Conservation (phyloP, 2,797 vertebrate genomes). For the Melanotaenia boesemani region DNA sequence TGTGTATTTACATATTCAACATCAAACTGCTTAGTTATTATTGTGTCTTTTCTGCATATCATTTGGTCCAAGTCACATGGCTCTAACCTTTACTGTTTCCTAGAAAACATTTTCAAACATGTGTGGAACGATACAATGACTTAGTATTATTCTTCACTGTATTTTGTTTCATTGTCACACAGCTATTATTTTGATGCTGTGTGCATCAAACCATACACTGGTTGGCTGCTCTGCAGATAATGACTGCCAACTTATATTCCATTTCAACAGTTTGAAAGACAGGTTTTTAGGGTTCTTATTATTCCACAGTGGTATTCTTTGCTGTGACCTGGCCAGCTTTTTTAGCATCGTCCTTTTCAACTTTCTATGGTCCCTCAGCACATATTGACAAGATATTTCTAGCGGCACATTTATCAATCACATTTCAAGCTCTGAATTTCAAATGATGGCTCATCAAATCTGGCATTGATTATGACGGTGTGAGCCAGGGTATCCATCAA, state of each 20-base stretch:
- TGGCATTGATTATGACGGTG: constrained; percentile 58
- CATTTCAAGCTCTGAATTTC: constrained; percentile 52
- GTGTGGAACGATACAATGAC: constrained; percentile 30
- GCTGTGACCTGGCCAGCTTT: constrained; percentile 8
- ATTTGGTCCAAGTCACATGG: constrained; percentile 29
- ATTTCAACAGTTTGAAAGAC: constrained; percentile 38
- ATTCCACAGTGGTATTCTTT: constrained; percentile 34
- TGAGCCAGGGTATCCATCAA: constrained; percentile 49
- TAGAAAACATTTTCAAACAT: constrained; percentile 28
- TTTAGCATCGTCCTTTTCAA: constrained; percentile 33
- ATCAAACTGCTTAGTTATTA: constrained; percentile 23
- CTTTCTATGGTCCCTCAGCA: constrained; percentile 11
- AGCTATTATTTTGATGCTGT: constrained; percentile 48
- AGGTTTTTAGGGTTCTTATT: constrained; percentile 34
- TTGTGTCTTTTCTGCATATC: not conserved
- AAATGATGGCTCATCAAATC: constrained; percentile 59
- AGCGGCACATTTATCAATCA: constrained; percentile 60
- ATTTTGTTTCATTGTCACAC: constrained; percentile 67
- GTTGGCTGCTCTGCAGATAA: constrained; percentile 63
- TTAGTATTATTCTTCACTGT: constrained; percentile 48
- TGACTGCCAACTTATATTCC: constrained; percentile 49
- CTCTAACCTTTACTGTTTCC: constrained; percentile 29
- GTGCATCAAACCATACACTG: constrained; percentile 45
- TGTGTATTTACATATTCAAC: constrained; percentile 65
- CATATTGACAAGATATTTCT: constrained; percentile 41